Conservation (phyloP, 1,140 invertebrate genomes). For the Drosophila bipectinata region DNA sequence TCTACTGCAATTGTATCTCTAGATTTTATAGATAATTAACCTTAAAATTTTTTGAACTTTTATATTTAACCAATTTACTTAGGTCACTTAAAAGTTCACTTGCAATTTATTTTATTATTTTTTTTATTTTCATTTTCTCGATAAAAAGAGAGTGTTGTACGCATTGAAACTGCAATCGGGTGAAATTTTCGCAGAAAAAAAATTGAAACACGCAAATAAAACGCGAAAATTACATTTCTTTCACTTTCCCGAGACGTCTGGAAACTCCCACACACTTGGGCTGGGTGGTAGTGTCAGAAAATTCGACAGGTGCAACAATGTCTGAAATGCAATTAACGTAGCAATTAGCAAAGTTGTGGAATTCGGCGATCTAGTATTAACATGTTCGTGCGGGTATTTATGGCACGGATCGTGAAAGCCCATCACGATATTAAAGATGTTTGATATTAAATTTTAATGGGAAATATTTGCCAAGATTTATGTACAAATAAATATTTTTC, state of each 20-base stretch:
- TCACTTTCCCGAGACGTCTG: slow-evolving; percentile 38
- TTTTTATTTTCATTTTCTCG: not conserved
- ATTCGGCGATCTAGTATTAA: slow-evolving; percentile 55
- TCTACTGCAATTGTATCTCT: too few relatives aligned
- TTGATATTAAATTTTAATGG: not conserved
- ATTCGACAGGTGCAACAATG: slow-evolving; percentile 35
- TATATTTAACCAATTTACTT: not conserved
- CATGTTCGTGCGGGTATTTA: slow-evolving; percentile 53
- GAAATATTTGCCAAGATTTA: not conserved
- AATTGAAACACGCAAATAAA: slow-evolving; percentile 16
- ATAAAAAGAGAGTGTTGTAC: not conserved
- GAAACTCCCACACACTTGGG: slow-evolving; percentile 9
- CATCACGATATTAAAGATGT: slow-evolving; percentile 1
- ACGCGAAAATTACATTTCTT: slow-evolving; percentile 33
- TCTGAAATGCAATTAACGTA: slow-evolving; percentile 52
- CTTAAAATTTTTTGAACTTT: not conserved
- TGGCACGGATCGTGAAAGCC: slow-evolving; percentile 35
- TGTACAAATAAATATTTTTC: not conserved
- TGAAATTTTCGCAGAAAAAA: slow-evolving; percentile 18
- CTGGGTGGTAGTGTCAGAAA: slow-evolving; percentile 1
- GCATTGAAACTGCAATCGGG: slow-evolving; percentile 16
- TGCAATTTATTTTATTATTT: not conserved
- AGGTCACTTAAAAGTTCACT: not conserved
- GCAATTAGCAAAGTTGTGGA: slow-evolving; percentile 57
- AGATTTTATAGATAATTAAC: not conserved